Percentiles rank a stretch among this genome's conserved stretches.
These are phyloP conservation scores for Anthoptus insignis DNA, from an alignment of 2,888 invertebrate species.

Conservation along the genomic window DNA sequence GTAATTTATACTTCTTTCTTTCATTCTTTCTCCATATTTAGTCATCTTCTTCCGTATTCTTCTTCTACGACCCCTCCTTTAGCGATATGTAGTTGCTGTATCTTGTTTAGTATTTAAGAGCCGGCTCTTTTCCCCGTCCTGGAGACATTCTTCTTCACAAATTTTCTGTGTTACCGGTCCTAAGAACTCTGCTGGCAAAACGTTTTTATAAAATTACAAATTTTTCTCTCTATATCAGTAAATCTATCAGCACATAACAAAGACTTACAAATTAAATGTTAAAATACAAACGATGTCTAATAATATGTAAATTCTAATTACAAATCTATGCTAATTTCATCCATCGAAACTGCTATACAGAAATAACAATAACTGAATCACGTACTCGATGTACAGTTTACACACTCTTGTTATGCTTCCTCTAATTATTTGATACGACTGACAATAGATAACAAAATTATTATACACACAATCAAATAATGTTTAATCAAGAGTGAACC, in stretches of 20 bases:
- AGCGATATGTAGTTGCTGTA: no score
- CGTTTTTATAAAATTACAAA: background rate
- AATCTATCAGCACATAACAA: constrained; percentile 10
- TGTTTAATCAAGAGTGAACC: constrained; percentile 38
- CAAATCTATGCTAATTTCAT: constrained; percentile 31
- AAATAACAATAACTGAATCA: constrained; percentile 29
- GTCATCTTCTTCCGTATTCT: no score
- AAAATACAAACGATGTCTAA: constrained; percentile 15
- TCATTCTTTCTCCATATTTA: no score
- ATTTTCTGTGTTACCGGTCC: no score
- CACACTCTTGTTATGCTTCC: constrained; percentile 66
- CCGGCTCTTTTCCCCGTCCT: no score
- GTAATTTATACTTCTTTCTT: no score
- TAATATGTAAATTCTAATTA: constrained; percentile 34
- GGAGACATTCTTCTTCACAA: no score
- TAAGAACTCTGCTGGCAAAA: no score
- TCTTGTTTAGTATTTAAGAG: no score
- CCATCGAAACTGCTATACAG: constrained; percentile 25
- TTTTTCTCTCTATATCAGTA: background rate
- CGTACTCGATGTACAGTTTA: constrained; percentile 14
- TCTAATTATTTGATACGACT: constrained; percentile 69
- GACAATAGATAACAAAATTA: constrained; percentile 44
- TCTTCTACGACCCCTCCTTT: no score
- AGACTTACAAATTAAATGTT: constrained; percentile 7
- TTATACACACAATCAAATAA: constrained; percentile 39